A percentile compares a stretch with the other conserved stretches of the same genome.
phyloP scores from a whole-genome alignment of 30 jellyfish, hydroid and myxozoan species.

The Cassiopea andromeda region DNA sequence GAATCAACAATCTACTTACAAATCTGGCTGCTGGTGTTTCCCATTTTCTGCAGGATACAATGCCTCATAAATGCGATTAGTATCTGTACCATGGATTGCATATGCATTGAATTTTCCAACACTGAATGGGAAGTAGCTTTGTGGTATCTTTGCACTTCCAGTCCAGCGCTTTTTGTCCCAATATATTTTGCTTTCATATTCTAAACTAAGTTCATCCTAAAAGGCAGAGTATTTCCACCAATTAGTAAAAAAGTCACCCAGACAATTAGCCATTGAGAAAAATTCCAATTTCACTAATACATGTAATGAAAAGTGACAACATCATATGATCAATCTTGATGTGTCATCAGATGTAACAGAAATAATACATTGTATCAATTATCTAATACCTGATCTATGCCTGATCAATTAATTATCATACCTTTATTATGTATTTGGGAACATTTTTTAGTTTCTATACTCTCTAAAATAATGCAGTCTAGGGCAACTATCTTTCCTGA shows the following conservation, averaged over 20 bases:
- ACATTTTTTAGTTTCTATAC: too few species aligned
- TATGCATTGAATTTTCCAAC: slow-evolving; percentile 85
- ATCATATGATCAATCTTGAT: too few species aligned
- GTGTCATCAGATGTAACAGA: too few species aligned
- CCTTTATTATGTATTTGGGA: too few species aligned
- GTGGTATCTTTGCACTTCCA: slow-evolving; percentile 88
- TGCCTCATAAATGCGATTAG: slow-evolving; percentile 81
- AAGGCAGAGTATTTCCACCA: background rate
- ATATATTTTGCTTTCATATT: slow-evolving; percentile 69
- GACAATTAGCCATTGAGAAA: background rate
- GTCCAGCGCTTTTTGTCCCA: slow-evolving; percentile 79
- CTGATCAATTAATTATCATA: too few species aligned
- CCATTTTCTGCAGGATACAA: slow-evolving; percentile 83
- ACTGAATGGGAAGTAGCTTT: slow-evolving; percentile 74
- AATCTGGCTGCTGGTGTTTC: slow-evolving; percentile 82
- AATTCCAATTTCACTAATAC: too few species aligned
- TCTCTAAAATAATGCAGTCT: too few species aligned
- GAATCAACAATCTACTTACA: slow-evolving; percentile 91
- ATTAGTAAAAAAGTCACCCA: background rate
- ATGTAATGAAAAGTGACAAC: too few species aligned
- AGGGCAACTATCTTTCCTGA: too few species aligned
- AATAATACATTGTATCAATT: too few species aligned
- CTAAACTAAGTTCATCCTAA: slow-evolving; percentile 83
- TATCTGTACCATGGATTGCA: slow-evolving; percentile 95
- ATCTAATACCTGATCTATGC: too few species aligned